These are phyloP conservation scores for Deilephila porcellus DNA, from an alignment of 2,888 invertebrate species.

Conservation along the genomic window DNA sequence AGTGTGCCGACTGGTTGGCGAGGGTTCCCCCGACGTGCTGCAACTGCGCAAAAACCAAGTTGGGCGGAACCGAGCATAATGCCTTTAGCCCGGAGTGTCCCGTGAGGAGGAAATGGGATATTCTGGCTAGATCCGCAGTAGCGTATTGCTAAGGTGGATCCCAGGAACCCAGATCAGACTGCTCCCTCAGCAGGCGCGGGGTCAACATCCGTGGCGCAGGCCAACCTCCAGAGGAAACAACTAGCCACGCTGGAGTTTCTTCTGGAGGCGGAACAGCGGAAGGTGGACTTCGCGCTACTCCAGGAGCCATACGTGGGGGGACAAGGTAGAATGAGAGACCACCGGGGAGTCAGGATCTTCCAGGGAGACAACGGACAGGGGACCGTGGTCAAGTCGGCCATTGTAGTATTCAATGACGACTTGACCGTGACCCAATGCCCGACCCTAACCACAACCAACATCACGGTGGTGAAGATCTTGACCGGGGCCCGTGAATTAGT, in stretches of 20 bases:
- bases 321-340: too few relatives aligned
- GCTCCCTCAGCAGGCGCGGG: background rate
- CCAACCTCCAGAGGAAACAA: conserved; percentile 28
- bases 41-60: too few relatives aligned
- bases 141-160: conserved; percentile 36
- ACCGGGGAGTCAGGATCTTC: too few relatives aligned
- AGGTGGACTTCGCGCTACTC: background rate
- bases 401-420: too few relatives aligned
- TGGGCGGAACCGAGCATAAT: too few relatives aligned
- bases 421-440: background rate
- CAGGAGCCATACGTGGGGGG: conserved; percentile 6
- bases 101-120: conserved; percentile 28
- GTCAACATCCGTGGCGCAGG: conserved; percentile 1
- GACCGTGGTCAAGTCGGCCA: too few relatives aligned
- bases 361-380: too few relatives aligned
- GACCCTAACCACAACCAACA: conserved; percentile 17
- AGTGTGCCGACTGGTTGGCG: too few relatives aligned
- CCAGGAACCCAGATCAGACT: background rate
- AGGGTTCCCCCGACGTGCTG: too few relatives aligned
- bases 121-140: conserved; percentile 31
- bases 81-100: conserved; percentile 2
- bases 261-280: background rate
- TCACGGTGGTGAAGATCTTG: conserved; percentile 14
- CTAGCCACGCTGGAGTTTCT: conserved; percentile 28
- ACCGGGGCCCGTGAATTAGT: conserved; percentile 10